phyloP scores from a whole-genome alignment of 2,113 vertebrate genomes.

The Lophius piscatorius region DNA sequence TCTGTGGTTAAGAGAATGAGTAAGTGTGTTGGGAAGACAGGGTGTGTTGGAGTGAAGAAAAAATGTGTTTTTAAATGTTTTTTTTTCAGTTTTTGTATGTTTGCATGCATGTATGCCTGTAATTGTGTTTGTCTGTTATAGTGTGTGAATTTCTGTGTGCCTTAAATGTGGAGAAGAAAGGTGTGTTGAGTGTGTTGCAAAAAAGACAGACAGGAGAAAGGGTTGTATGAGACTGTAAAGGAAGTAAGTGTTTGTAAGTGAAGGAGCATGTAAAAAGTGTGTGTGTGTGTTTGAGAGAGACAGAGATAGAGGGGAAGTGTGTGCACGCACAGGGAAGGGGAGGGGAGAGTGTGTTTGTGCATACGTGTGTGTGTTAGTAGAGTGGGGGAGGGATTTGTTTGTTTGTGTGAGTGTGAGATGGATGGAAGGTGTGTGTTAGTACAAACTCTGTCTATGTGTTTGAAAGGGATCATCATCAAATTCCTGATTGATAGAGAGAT shows the following conservation, averaged over 20 bases:
- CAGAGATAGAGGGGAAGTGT: constrained; percentile 73
- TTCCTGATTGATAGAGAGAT: constrained; percentile 30
- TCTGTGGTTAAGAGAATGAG: constrained; percentile 41
- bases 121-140: constrained; percentile 37
- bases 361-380: constrained; percentile 66
- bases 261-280: constrained; percentile 48
- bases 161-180: constrained; percentile 48
- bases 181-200: constrained; percentile 65
- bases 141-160: constrained; percentile 35
- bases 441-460: constrained; percentile 45
- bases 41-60: constrained; percentile 55
- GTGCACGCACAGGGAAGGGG: constrained; percentile 70
- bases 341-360: constrained; percentile 70
- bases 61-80: constrained; percentile 65
- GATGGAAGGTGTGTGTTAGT: constrained; percentile 39
- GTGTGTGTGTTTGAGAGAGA: constrained; percentile 22
- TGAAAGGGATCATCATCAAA: constrained; percentile 39
- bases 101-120: constrained; percentile 15
- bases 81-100: constrained; percentile 33
- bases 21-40: constrained; percentile 40
- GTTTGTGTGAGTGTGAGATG: constrained; percentile 45
- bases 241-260: constrained; percentile 51
- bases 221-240: constrained; percentile 59
- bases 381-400: constrained; percentile 64
- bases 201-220: constrained; percentile 36